phyloP scores from a whole-genome alignment of 2,888 invertebrate species.

The Caenorhabditis sp. region DNA sequence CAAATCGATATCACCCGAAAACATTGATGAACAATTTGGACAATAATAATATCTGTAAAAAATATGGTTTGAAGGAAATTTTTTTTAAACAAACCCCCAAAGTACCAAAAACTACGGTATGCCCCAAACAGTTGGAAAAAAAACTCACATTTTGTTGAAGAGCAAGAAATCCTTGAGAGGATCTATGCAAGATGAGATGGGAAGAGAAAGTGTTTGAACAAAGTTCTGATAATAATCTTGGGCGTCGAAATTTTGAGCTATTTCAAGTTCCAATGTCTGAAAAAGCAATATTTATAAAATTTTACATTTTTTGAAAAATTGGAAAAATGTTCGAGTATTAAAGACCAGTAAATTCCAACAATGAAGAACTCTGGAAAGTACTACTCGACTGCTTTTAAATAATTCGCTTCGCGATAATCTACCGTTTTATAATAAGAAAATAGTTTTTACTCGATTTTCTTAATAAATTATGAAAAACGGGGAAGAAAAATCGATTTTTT shows the following conservation, averaged over 20 bases:
- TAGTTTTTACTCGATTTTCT: not conserved
- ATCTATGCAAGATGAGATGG: constrained; percentile 18
- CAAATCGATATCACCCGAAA: not conserved
- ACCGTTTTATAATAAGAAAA: not conserved
- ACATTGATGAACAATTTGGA: constrained; percentile 4
- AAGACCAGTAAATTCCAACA: not conserved
- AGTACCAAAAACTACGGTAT: not conserved
- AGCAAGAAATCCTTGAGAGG: constrained; percentile 20
- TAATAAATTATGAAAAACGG: too few relatives aligned
- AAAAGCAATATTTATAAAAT: not conserved
- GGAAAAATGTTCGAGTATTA: constrained; percentile 1
- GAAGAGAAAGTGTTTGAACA: not conserved
- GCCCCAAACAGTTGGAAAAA: not conserved
- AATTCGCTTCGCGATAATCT: constrained; percentile 3
- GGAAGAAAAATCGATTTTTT: not conserved
- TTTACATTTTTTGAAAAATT: not conserved
- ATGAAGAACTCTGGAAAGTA: not conserved
- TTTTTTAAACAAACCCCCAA: not conserved
- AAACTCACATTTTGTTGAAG: constrained; percentile 22
- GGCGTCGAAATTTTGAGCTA: not conserved
- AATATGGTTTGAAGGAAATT: not conserved
- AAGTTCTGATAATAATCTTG: constrained; percentile 2
- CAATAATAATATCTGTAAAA: constrained; percentile 13
- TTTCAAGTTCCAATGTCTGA: not conserved
- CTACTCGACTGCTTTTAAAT: constrained; percentile 7